Base-by-base conservation (phyloP, 2,113 vertebrate species). In the Bubo bubo region DNA sequence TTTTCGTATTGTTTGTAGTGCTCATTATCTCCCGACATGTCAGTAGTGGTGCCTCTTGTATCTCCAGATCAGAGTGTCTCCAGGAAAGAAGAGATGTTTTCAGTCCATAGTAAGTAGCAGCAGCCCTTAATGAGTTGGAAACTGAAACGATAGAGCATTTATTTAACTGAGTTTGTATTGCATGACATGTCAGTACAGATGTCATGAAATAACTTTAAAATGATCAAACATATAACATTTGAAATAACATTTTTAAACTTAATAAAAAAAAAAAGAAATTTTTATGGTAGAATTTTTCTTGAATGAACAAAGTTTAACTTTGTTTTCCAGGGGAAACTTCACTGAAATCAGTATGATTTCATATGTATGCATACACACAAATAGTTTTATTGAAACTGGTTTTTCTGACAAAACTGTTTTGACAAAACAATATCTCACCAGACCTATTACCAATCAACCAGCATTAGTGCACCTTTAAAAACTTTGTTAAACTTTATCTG, bases 251-350 rank as follows among this genome's bases (percentile, higher is more conserved):
- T 95, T 96, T 89, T 74, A 63, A 89, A 91, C 64, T 88, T 86
- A 27, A 58, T 27, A 77, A 71, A 45, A 88, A 72, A 72, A 76
- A 14, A 27, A 8, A 32, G 6, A 11, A 22, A 12, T 89, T 93
- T 96, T 94, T 86, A 92, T 84, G 75, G 91, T 82, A 96, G 67
- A 93, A 64, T 88, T 95, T 96, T 96, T 95, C 93, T 96, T 79
- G 94, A 90, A 92, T 4, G 49, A 97, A 86, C 88, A 92, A 96
- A 97, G 94, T 96, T 88, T 84, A 77, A 94, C 95, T 94, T 95
- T 90, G 95, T 96, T 96, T 97, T 94, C 87, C 87, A 95, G 93
- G 95, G 92, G 95, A 95, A 91, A 56, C 71, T 9, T 90, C 74
- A 49, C 70, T 91, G 94, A 89, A 87, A 94, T 96, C 86, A 67